Conservation (phyloP, 2,888 invertebrate species). For the Phaedon cochleariae region DNA sequence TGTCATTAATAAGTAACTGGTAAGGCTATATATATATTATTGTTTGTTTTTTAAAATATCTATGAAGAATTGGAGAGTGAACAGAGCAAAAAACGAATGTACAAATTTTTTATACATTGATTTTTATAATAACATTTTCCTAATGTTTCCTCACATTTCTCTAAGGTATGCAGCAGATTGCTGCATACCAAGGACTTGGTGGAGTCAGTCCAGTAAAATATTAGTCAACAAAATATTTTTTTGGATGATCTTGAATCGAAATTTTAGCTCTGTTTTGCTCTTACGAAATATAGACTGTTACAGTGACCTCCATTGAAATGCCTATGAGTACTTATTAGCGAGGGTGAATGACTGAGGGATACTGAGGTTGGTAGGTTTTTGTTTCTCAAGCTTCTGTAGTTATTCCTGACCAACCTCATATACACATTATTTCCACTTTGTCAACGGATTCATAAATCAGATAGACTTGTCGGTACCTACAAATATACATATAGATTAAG, state of each 20-base stretch:
- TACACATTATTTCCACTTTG: background rate
- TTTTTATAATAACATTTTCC: no score
- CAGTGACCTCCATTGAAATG: constrained; percentile 50
- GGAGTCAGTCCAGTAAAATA: background rate
- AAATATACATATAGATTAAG: no score
- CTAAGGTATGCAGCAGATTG: no score
- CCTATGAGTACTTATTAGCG: constrained; percentile 56
- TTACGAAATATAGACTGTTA: constrained; percentile 45
- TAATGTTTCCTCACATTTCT: no score
- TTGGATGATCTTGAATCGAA: background rate
- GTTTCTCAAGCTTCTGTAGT: background rate
- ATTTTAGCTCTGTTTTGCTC: constrained; percentile 41
- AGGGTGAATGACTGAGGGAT: constrained; percentile 56
- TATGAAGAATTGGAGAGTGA: constrained; percentile 38
- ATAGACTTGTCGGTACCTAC: no score
- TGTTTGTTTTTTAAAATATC: constrained; percentile 46
- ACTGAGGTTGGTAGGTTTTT: constrained; percentile 46
- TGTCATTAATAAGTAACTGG: constrained; percentile 44
- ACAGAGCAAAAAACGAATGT: constrained; percentile 45
- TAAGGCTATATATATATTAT: constrained; percentile 45
- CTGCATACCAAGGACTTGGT: background rate
- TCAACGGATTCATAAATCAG: no score
- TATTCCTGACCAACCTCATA: background rate
- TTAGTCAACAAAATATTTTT: background rate
- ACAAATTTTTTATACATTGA: background rate